phyloP scores from a whole-genome alignment of 2,888 invertebrate species.

The Ennomos quercinarius region DNA sequence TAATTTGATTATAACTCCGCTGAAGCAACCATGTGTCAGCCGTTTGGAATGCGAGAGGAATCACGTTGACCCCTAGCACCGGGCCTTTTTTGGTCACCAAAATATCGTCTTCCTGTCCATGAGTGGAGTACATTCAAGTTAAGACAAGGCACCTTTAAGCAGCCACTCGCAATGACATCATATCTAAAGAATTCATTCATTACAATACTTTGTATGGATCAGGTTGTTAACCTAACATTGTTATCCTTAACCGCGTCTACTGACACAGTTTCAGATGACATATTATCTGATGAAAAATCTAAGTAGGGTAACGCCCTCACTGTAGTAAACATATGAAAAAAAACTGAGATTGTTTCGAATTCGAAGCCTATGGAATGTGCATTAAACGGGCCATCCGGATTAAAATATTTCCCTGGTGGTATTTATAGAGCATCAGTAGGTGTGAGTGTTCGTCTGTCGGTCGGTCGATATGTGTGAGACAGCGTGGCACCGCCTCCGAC shows the following conservation, averaged over 20 bases:
- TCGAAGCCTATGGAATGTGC: conserved; percentile 75
- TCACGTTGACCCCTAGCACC: conserved; percentile 76
- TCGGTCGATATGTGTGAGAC: conserved; percentile 79
- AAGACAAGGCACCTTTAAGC: conserved; percentile 42
- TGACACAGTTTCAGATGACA: conserved; percentile 66
- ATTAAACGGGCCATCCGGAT: conserved; percentile 82
- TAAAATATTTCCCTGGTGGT: conserved; percentile 81
- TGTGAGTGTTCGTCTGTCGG: conserved; percentile 77
- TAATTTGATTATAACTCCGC: conserved; percentile 71
- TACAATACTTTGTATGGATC: conserved; percentile 49
- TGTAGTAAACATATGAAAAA: conserved; percentile 59
- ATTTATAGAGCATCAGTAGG: conserved; percentile 82
- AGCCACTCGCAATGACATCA: conserved; percentile 52
- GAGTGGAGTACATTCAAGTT: conserved; percentile 34
- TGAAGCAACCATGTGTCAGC: conserved; percentile 71
- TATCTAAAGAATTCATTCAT: conserved; percentile 47
- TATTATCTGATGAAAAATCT: conserved; percentile 59
- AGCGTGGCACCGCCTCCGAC: conserved; percentile 81
- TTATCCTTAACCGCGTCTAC: conserved; percentile 63
- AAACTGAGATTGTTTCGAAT: conserved; percentile 65
- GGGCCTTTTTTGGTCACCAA: conserved; percentile 73
- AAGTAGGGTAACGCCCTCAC: conserved; percentile 67
- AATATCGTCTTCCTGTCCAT: conserved; percentile 65
- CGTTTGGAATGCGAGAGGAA: conserved; percentile 79
- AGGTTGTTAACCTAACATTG: conserved; percentile 62